These are phyloP conservation scores for Boloria selene DNA, from an alignment of 2,888 invertebrate genomes.

Conservation along the genomic window DNA sequence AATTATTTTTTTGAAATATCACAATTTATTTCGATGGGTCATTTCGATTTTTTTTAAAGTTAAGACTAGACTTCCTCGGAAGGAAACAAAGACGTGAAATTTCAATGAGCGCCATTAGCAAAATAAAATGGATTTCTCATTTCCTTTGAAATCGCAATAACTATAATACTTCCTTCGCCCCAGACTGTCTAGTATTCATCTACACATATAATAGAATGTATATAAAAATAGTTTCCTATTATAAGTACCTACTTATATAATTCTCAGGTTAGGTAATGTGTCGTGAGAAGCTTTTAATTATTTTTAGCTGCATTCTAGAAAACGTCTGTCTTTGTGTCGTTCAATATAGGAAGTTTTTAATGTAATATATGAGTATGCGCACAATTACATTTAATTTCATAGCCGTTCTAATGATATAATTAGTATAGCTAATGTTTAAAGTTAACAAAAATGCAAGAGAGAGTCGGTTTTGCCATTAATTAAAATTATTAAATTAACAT, in stretches of 20 bases:
- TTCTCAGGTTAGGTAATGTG: no score
- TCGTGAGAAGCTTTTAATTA: no score
- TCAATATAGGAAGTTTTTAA: no score
- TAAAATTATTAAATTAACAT: conserved; percentile 53
- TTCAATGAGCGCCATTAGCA: conserved; percentile 5
- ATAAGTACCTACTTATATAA: no score
- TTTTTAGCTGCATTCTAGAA: no score
- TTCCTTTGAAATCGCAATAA: conserved; percentile 7
- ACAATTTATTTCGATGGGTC: no score
- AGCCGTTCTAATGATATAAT: conserved; percentile 23
- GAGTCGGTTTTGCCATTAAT: conserved; percentile 42
- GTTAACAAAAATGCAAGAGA: conserved; percentile 47
- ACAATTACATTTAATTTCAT: conserved; percentile 17
- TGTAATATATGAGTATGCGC: not conserved
- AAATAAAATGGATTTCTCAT: conserved; percentile 7
- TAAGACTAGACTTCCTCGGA: not conserved
- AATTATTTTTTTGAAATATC: no score
- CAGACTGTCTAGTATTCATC: not conserved
- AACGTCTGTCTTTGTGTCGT: no score
- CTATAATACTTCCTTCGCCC: conserved; percentile 2
- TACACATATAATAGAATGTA: no score
- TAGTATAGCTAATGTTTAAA: conserved; percentile 30
- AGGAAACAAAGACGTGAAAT: conserved; percentile 6
- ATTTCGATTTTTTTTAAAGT: not conserved
- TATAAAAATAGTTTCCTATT: no score